phyloP scores from a whole-genome alignment of 2,888 invertebrate species.

The Eudemis profundana region DNA sequence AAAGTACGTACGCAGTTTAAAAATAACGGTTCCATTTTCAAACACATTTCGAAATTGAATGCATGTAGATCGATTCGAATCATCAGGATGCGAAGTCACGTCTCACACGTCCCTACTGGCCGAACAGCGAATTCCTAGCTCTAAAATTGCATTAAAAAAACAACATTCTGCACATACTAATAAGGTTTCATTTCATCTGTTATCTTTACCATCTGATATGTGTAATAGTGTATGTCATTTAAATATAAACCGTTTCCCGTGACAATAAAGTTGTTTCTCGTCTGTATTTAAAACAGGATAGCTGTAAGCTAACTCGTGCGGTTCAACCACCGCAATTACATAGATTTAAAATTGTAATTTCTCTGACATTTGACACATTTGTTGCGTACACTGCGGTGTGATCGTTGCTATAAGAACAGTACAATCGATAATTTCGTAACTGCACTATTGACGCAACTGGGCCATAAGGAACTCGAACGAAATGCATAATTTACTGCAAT shows the following conservation, averaged over 20 bases:
- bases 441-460: constrained; percentile 32
- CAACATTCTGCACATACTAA: constrained; percentile 3
- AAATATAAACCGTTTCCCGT: constrained; percentile 12
- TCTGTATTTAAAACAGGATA: constrained; percentile 18
- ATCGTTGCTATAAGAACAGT: constrained; percentile 27
- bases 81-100: constrained; percentile 40
- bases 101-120: constrained; percentile 29
- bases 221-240: neutral
- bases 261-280: constrained; percentile 18
- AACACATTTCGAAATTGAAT: constrained; percentile 39
- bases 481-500: constrained; percentile 20
- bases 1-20: constrained; percentile 1
- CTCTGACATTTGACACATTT: constrained; percentile 58
- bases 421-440: constrained; percentile 29
- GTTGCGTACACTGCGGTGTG: constrained; percentile 29
- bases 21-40: constrained; percentile 22
- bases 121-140: constrained; percentile 26
- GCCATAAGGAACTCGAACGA: constrained; percentile 38
- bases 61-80: constrained; percentile 31
- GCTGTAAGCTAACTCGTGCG: constrained; percentile 42
- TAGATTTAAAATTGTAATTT: constrained; percentile 59
- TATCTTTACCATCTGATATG: constrained; percentile 2
- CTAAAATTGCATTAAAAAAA: neutral
- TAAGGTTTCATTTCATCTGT: constrained; percentile 20
- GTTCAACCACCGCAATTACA: constrained; percentile 50